Percentiles rank a stretch among this genome's conserved stretches.
phyloP scores from a whole-genome alignment of 2,113 vertebrate genomes.

The Clarias gariepinus region DNA sequence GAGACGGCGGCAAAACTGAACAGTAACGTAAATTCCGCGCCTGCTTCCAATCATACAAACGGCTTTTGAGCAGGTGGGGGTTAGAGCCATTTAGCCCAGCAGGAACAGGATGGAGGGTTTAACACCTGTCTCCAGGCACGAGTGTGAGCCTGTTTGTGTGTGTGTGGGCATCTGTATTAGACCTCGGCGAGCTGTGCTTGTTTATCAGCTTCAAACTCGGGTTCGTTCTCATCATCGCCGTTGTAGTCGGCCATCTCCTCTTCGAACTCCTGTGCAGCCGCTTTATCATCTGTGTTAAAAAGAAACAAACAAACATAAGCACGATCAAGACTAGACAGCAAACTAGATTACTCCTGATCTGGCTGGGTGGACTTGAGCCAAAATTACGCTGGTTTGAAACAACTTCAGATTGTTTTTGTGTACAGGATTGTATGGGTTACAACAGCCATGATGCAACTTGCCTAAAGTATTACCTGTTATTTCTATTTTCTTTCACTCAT shows the following conservation, averaged over 20 bases:
- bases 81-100: background rate
- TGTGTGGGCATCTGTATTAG: constrained; percentile 44
- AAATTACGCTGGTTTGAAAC: background rate
- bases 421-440: background rate
- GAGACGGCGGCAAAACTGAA: background rate
- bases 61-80: background rate
- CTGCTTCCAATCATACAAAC: background rate
- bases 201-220: constrained; percentile 88
- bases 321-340: background rate
- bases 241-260: constrained; percentile 79
- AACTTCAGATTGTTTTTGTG: background rate
- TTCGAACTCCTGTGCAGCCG: constrained; percentile 64
- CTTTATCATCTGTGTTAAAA: constrained; percentile 31
- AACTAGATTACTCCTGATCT: background rate
- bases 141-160: background rate
- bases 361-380: background rate
- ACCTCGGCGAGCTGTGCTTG: constrained; percentile 79
- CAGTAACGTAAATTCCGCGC: background rate
- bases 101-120: constrained; percentile 5
- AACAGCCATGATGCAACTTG: background rate
- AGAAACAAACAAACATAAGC: background rate
- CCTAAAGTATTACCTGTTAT: background rate
- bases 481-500: too few relatives aligned
- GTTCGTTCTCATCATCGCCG: constrained; percentile 85
- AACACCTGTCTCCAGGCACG: background rate